phyloP scores from a whole-genome alignment of 1,140 invertebrate genomes.

The Euglossa dilemma region DNA sequence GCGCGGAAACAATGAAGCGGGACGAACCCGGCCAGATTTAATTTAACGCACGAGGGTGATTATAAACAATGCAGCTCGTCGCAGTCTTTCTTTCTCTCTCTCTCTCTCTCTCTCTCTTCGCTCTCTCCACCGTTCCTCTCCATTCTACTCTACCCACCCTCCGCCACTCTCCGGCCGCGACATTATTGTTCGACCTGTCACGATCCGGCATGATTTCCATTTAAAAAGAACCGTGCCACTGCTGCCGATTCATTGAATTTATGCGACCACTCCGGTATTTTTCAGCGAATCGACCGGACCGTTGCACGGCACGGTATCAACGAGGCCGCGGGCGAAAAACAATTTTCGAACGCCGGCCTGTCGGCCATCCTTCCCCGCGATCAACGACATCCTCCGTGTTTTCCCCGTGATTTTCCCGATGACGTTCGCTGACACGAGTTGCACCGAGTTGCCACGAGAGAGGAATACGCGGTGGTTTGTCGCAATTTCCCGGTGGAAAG shows the following conservation, averaged over 20 bases:
- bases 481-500: neutral
- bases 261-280: constrained; percentile 26
- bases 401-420: neutral
- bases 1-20: constrained; percentile 45
- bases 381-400: neutral
- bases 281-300: constrained; percentile 6
- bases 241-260: constrained; percentile 39
- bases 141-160: too few species aligned
- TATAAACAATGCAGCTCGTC: constrained; percentile 62
- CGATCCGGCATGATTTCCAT: constrained; percentile 47
- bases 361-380: neutral
- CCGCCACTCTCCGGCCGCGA: neutral
- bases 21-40: constrained; percentile 39
- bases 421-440: neutral
- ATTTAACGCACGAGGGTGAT: constrained; percentile 51
- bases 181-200: constrained; percentile 45
- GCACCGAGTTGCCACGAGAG: neutral
- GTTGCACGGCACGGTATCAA: neutral
- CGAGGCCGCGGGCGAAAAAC: neutral
- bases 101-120: neutral
- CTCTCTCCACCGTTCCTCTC: neutral
- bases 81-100: neutral
- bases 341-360: constrained; percentile 6
- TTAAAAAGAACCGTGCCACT: constrained; percentile 49
- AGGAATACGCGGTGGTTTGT: neutral